phyloP scores from a whole-genome alignment of 1,140 invertebrate species.

The Idris sp. region DNA sequence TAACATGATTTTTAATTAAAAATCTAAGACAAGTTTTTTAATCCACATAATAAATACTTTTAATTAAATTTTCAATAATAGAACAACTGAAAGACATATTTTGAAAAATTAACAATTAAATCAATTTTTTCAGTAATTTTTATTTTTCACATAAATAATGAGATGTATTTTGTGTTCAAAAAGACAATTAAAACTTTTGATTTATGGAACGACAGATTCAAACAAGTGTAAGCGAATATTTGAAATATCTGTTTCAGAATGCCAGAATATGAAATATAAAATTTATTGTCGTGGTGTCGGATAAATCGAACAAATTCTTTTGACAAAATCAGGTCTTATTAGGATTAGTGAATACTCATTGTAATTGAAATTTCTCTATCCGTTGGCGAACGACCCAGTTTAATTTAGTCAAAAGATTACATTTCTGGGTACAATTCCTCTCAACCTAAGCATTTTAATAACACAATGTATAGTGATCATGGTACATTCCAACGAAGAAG shows the following conservation, averaged over 20 bases:
- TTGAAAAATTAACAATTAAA: too few relatives aligned
- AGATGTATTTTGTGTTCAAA: too few relatives aligned
- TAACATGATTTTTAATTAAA: too few relatives aligned
- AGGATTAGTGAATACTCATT: conserved; percentile 31
- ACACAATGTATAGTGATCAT: conserved; percentile 5
- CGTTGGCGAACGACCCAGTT: conserved; percentile 23
- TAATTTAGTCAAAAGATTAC: conserved; percentile 29
- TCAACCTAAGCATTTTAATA: conserved; percentile 3
- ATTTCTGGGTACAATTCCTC: conserved; percentile 12
- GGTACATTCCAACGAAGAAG: too few relatives aligned
- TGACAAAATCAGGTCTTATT: conserved; percentile 17
- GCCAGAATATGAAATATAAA: not conserved
- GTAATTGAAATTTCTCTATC: conserved; percentile 37
- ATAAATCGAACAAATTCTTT: conserved; percentile 14
- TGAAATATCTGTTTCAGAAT: not conserved
- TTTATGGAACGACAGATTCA: too few relatives aligned
- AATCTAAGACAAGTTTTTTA: too few relatives aligned
- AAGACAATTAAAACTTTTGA: too few relatives aligned
- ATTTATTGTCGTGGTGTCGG: conserved; percentile 3
- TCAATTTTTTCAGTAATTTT: too few relatives aligned
- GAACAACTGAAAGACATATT: too few relatives aligned
- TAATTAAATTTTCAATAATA: too few relatives aligned
- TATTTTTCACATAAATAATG: too few relatives aligned
- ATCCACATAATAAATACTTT: too few relatives aligned
- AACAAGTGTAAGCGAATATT: not conserved